A percentile compares a stretch with the other conserved stretches of the same genome.
Evolutionary conservation across 2,888 invertebrate species (phyloP).

Genomic region (Ptychoptera contaminata): DNA sequence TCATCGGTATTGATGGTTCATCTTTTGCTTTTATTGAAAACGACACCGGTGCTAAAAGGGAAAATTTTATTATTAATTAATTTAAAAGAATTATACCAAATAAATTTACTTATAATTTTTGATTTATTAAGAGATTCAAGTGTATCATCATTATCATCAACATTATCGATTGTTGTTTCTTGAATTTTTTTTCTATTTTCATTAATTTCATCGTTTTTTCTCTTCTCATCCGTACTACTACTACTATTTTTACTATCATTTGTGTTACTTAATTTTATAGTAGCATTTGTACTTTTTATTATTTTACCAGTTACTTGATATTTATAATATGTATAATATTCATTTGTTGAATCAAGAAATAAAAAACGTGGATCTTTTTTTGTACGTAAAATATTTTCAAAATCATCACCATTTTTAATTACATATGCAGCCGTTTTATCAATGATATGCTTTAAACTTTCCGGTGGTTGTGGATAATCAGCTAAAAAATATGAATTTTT

Average conservation of each 20-base stretch:
- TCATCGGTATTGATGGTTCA: conserved; percentile 45
- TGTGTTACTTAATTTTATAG: conserved; percentile 10
- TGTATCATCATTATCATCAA: conserved; percentile 6
- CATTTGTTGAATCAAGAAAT: conserved; percentile 64
- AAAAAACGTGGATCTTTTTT: conserved; percentile 77
- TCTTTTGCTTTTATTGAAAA: conserved; percentile 76
- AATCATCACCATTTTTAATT: conserved; percentile 84
- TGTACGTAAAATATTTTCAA: conserved; percentile 72
- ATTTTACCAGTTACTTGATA: conserved; percentile 33
- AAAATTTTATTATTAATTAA: neutral
- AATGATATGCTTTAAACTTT: conserved; percentile 71
- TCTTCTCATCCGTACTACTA: neutral
- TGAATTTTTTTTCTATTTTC: neutral
- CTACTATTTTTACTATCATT: too few species aligned
- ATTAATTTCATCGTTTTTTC: conserved; percentile 1
- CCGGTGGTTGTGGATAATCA: conserved; percentile 49
- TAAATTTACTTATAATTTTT: conserved; percentile 21
- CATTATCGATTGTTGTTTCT: too few species aligned
- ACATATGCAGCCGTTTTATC: conserved; percentile 97
- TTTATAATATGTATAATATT: conserved; percentile 69
- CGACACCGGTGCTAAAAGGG: conserved; percentile 51
- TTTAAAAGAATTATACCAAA: neutral
- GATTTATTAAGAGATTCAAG: conserved; percentile 6
- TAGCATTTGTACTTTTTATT: conserved; percentile 6
- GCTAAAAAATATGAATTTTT: conserved; percentile 13